phyloP scores from a whole-genome alignment of 2,113 vertebrate species.

The Peromyscus maniculatus region DNA sequence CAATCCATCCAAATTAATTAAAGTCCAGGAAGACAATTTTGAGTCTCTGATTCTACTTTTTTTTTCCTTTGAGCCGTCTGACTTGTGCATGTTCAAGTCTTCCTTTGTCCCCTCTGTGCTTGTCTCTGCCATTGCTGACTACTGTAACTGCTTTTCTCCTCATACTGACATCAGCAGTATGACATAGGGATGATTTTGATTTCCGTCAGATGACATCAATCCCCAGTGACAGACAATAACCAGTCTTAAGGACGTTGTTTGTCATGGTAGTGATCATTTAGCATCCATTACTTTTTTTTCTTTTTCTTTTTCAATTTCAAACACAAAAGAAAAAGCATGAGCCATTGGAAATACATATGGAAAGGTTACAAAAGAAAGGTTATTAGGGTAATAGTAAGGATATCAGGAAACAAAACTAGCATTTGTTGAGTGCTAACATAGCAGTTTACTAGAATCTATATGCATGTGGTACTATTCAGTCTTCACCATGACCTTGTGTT shows the following conservation, averaged over 20 bases:
- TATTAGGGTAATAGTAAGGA: neutral
- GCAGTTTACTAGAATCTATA: neutral
- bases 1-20: slow-evolving; percentile 14
- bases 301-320: slow-evolving; percentile 19
- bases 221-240: neutral
- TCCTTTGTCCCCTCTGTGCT: neutral
- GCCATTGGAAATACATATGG: neutral
- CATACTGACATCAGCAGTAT: no score
- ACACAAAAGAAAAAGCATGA: neutral
- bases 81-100: neutral
- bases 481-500: neutral
- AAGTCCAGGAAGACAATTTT: neutral
- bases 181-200: neutral
- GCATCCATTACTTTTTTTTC: neutral
- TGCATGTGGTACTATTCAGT: neutral
- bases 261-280: neutral
- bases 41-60: neutral
- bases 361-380: neutral
- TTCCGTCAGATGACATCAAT: neutral
- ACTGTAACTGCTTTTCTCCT: no score
- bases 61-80: neutral
- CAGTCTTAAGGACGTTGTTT: neutral
- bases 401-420: neutral
- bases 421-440: no score
- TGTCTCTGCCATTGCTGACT: neutral